Base-by-base conservation (phyloP, 2,888 invertebrate species). In the Dichetophora obliterata region DNA sequence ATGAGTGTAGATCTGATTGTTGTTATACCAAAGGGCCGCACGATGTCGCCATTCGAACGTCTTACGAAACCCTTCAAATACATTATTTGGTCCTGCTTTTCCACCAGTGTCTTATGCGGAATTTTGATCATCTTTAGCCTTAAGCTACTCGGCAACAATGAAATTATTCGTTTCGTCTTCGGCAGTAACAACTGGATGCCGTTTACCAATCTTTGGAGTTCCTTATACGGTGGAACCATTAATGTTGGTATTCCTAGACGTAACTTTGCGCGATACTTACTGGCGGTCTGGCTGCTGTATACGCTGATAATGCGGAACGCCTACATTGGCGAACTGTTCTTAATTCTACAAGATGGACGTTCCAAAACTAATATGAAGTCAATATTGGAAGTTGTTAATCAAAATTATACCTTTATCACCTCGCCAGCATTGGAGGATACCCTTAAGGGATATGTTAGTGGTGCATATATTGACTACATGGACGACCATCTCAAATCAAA, bases 241-340 rank as follows among this genome's bases (percentile, higher is more conserved):
- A 80, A 82, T 3, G 31, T 68, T 5, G 75, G 75, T 16, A 76
- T 82, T 70, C 87, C 88, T 0, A 77, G 80, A 14, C 80, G 85
- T 0, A 88, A 84, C 59, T 88, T 88, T 61, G 86, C 88, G 0
- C 85, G 88, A 0, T 87, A 82, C n/a, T 52, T 88, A n/a, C 80
- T 88, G 1, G 59, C 82, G 0, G 0, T 87, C 5, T 88, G 88
- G 88, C 68, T 88, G 5, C 22, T 86, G 0, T 82, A 85, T 34
- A 84, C 86, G 0, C 76, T 87, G 54, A 80, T 88, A 0, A 1
- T 88, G 19, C 82, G 88, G 1, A 82, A 82, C 57, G 87, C 86
- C 11, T 88, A 88, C 71, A 83, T 82, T 0, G 85, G 87, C 0
- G 86, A 87, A 75, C 76, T 88, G 3, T 88, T 79, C 22, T 80